Base-by-base conservation (phyloP, 1,140 invertebrate species). In the Nixonia krombeini region DNA sequence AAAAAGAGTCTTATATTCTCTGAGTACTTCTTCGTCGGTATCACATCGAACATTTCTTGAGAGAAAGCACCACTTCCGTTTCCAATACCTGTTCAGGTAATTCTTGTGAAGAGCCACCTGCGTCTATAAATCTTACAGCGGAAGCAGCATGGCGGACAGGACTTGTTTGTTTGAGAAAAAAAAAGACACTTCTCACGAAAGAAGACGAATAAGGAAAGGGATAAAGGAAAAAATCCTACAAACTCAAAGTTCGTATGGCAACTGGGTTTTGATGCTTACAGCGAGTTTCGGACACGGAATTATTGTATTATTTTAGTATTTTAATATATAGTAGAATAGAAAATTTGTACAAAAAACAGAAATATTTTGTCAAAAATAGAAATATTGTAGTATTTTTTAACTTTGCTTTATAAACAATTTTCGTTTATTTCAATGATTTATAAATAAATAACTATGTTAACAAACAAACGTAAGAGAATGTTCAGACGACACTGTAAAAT, bases 81-180 rank as follows among this genome's bases (percentile, higher is more conserved):
- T 26, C 29, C n/a, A 49, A 49, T 49, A 49, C 31, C 46, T 49
- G 31, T 37, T 26, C 46, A 49, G 46, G 31, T 49, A 37, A 38
- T 49, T 49, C 46, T 37, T 10, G 33, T 37, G 23, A 35, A n/a
- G n/a, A n/a, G n/a, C 15, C 37, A 51, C 49, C 49, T 51, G 49
- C 37, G 15, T 41, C 49, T 29, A 31, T 51, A 51, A 51, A 51
- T 51, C 49, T 41, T n/a, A n/a, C n/a, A n/a, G n/a, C n/a, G n/a
- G n/a, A 29, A 29, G 10, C 12, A 12, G 31, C 15, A 15, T 10
- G 4, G 15, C 12, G 31, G 3, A 12, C 31, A n/a, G n/a, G n/a
- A n/a, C n/a, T n/a, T 41, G 38, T 41, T 18, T 41, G 38, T 17
- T 41, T 15, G 38, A n/a, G n/a, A n/a, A n/a, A n/a, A n/a, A 41